Base-by-base conservation (phyloP, 2,888 invertebrate genomes). In the Subacronicta megacephala region DNA sequence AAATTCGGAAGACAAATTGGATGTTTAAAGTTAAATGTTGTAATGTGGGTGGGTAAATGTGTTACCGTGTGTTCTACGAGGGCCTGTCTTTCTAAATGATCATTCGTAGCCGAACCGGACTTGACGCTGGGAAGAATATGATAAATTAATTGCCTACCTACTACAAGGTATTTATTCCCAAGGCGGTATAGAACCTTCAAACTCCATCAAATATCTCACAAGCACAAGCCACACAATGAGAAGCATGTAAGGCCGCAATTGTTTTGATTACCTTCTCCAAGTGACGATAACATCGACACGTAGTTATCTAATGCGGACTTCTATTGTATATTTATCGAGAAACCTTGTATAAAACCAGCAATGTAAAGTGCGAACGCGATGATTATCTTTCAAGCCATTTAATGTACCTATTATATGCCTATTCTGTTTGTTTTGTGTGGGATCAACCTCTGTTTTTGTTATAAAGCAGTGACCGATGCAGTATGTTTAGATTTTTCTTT, bases 311-410 rank as follows among this genome's bases (percentile, higher is more conserved):
- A 75, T 77, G 77, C 68, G 68, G 68, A 78, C 57, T 68, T 61
- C 44, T 52, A 67, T 75, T 76, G 79, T 77, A 62, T 57, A 68
- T 49, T 26, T 42, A 45, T 72, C 51, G 58, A 42, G 45, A 49
- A 59, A 63, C 82, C 83, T 82, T 82, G 81, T 60, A 6, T 38
- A 16, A 7, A 55, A 43, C 58, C 54, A 60, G 72, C 72, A 72
- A 72, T 77, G 78, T 52, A 64, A 61, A 15, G 17, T 9, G 29
- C 47, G 56, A 49, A 40, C 41, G 4, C 50, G 64, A 71, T 70
- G 53, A 65, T 41, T 45, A 71, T 41, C 43, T 47, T 7, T 56
- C 6, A 17, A 51, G 40, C 45, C n/a, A 18, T 62, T 60, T 44
- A 57, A 54, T 56, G 26, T 26, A 9, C 26, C 26, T 55, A 59